phyloP scores from a whole-genome alignment of 1,140 invertebrate genomes.

The Adelges cooleyi region DNA sequence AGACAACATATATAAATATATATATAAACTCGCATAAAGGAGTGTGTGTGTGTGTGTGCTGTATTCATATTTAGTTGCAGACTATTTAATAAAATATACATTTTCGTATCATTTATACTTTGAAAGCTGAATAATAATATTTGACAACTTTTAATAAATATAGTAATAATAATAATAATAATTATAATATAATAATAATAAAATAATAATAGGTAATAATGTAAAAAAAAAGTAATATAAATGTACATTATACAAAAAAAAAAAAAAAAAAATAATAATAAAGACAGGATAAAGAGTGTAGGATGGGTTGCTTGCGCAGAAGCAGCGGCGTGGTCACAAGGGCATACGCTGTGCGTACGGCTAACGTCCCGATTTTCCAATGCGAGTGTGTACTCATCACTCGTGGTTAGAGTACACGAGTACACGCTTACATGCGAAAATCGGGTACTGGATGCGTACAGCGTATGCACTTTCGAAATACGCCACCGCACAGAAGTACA shows the following conservation, averaged over 20 bases:
- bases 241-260: conserved; percentile 16
- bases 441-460: too few relatives aligned
- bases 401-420: too few relatives aligned
- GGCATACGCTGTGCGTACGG: too few relatives aligned
- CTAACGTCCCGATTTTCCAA: too few relatives aligned
- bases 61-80: neutral
- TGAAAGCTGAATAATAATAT: conserved; percentile 9
- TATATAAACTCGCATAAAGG: neutral
- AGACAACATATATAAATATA: conserved; percentile 24
- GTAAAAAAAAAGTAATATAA: conserved; percentile 16
- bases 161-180: conserved; percentile 19
- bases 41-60: neutral
- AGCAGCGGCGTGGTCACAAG: too few relatives aligned
- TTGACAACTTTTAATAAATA: conserved; percentile 22
- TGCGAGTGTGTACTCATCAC: too few relatives aligned
- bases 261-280: neutral
- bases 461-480: too few relatives aligned
- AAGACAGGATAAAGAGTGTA: conserved; percentile 11
- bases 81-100: conserved; percentile 12
- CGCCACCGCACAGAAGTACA: too few relatives aligned
- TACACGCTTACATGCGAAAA: too few relatives aligned
- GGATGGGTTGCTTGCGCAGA: conserved; percentile 19
- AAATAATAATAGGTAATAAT: conserved; percentile 10
- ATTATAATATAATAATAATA: conserved; percentile 8
- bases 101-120: conserved; percentile 8